Evolutionary conservation across 2,797 vertebrate genomes (phyloP), one percentile per base, ranked within the genome.

Genomic region (Falco novaeseelandiae): DNA sequence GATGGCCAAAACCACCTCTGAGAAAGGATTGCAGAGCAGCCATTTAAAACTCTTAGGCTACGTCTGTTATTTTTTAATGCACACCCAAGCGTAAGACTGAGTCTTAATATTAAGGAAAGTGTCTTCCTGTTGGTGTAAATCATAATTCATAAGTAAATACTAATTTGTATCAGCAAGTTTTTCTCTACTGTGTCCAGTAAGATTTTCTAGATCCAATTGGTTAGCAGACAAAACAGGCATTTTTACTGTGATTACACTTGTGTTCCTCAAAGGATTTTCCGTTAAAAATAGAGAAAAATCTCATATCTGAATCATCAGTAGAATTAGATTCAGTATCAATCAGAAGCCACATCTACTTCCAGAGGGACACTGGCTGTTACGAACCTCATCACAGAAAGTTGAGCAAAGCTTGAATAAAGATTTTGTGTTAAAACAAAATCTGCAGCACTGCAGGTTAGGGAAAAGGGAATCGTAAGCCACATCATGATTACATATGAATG

Each of bases 361-460:
- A 83, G 44, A 66, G 18, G 44, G n/a, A 48, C n/a, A 23, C 8
- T 29, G 29, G 12, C 62, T 74, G 29, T 46, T 85, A 54, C 8
- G 18, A 73, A 16, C 7, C 14, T 86, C 2, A 4, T 36, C 32
- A 49, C 13, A 17, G 65, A 63, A 87, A 86, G 58, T 1, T 91
- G 46, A 91, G 67, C 34, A 73, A 69, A 91, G 29, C 14, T n/a
- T 88, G 26, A 71, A 67, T 36, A 83, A 94, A 93, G 12, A 30
- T 36, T 92, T 83, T 80, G 5, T 21, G 20, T 57, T 83, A 55
- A 77, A 83, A 34, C 11, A 38, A 38, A 38, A 10, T 2, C 19
- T 66, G 27, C 23, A 83, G 36, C 14, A 44, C 44, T 49, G 29
- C 11, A 71, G 29, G 12, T 1, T 44, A 10, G 12, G 27, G 57